Evolutionary conservation across 1,140 invertebrate genomes (phyloP), one percentile per base, ranked within the genome.

Genomic region (Theocolax elegans): DNA sequence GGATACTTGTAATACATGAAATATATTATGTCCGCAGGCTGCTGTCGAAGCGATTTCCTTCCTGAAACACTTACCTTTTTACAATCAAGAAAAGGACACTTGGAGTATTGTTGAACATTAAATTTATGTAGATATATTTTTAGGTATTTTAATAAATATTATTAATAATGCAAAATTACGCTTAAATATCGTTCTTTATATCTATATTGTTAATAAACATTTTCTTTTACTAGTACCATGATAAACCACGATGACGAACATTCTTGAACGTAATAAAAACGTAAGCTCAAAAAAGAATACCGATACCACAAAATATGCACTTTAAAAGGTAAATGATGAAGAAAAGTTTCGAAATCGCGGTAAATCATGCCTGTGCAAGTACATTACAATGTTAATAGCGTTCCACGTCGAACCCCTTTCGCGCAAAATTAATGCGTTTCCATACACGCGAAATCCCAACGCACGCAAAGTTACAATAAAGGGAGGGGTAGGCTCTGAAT

Each of bases 11-110:
- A 53, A 4, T 8, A 40, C 21, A 59, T 42, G 21, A 42, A 59
- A 19, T 15, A 4, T 59, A 40, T 59, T 40, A 21, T 40, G 17
- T 27, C 29, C 13, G 7, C 38, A 72, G 70, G 35, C 48, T 19
- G 58, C 64, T 7, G 9, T 23, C 1, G 48, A 72, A 46, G 49
- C 64, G 0, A 62, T 62, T 48, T 25, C 35, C 0, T 44, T 25
- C 6, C 29, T 72, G 38, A 66, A 67, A 21, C n/a, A 66, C 21
- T 23, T 72, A 17, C 27, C 70, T 7, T 72, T 62, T 53, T 72
- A 72, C 25, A 21, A 44, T 38, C 62, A 51, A 31, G 54, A 65
- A 7, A 56, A 63, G 17, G 58, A 63, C 17, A 17, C 59, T 53
- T 70, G 48, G 60, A 63, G 19, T 12, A 19, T 31, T 1, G 44